phyloP scores from a whole-genome alignment of 2,888 invertebrate species.

The Drosophila nr. perissopoda region DNA sequence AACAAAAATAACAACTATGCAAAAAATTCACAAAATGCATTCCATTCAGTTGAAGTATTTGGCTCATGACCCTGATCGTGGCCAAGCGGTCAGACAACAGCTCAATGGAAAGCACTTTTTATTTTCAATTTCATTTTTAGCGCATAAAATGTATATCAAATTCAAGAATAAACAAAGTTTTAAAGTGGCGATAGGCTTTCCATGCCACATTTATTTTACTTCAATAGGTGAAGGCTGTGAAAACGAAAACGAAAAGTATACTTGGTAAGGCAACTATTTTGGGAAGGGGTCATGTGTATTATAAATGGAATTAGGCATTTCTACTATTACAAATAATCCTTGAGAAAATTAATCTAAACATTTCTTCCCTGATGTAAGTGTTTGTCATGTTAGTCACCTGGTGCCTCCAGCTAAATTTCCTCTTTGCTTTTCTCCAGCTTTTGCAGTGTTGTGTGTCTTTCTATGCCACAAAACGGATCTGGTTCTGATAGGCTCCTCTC shows the following conservation, averaged over 20 bases:
- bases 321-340: background rate
- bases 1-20: conserved; percentile 24
- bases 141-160: conserved; percentile 25
- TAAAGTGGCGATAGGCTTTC: conserved; percentile 14
- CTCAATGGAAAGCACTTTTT: conserved; percentile 34
- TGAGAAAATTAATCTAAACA: background rate
- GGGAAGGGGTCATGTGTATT: background rate
- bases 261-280: background rate
- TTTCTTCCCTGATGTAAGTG: background rate
- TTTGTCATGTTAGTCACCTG: background rate
- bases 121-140: conserved; percentile 9
- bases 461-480: background rate
- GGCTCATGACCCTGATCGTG: conserved; percentile 74
- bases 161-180: conserved; percentile 8
- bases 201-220: conserved; percentile 5
- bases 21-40: conserved; percentile 69
- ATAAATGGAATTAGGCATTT: background rate
- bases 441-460: background rate
- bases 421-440: background rate
- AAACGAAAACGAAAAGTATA: background rate
- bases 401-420: background rate
- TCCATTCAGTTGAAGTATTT: conserved; percentile 62
- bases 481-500: background rate
- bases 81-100: conserved; percentile 34
- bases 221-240: background rate